Base-by-base conservation (phyloP, 2,113 vertebrate genomes). In the Zapornia atra region DNA sequence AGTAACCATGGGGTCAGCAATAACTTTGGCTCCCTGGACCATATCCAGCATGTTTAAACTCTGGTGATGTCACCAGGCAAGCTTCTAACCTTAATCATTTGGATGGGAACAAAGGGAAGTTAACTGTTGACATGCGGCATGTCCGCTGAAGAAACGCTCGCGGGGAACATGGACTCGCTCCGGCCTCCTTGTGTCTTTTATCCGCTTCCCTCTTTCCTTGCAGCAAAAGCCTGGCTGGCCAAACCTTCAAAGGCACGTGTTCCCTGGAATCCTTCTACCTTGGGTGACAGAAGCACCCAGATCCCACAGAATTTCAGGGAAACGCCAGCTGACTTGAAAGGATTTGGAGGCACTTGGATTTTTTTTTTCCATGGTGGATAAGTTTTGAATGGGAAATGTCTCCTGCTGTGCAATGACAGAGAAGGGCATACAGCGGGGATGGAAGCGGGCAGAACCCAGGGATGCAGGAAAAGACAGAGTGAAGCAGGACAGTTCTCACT, bases 1-100 rank as follows among this genome's bases (percentile, higher is more conserved):
- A 93, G 97, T 97, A 95, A 95, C 90, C 94, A 64, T 81, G 94
- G 96, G 92, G 95, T 97, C 97, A 96, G 97, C 92, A 86, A 92
- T 97, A 96, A 96, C 82, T 96, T 97, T 96, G 96, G 82, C 92
- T 96, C 92, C 71, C 70, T 96, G 96, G 95, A 97, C 86, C 92
- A 87, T 81, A 88, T 97, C 96, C 97, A 97, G 86, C 89, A 59
- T 83, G 94, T 80, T 94, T 94, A 95, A 95, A 93, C 94, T 92
- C 83, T 31, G 75, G 80, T 96, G 92, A 96, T 97, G 92, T 96
- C 96, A 92, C 93, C 94, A 90, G 66, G 84, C 96, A 77, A 72
- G 92, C 91, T 92, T 88, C 94, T 94, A 94, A 94, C 92, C 95
- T 96, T 93, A 90, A 95, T 96, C 92, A 95, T 94, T 96, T 80